Base-by-base conservation (phyloP, 1,140 invertebrate genomes). In the Brachionus manjavacas region DNA sequence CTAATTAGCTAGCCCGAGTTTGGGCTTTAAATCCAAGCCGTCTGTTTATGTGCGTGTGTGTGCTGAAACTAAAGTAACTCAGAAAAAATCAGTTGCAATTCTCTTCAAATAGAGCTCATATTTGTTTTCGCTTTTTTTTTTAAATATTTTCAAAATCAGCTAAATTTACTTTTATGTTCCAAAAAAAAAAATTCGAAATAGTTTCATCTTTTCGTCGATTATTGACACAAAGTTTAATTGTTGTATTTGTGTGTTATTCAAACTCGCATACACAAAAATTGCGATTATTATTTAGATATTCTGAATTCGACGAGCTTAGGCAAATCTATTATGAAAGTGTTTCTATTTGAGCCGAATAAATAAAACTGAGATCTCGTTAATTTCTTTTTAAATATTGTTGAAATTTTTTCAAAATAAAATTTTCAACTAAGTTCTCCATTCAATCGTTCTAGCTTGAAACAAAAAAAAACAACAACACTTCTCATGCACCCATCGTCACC, bases 61-160 rank as follows among this genome's bases (percentile, higher is more conserved):
- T 74, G 70, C 70, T 74, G 70, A 74, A 74, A 74, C 70, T 74
- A 74, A 74, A 74, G 70, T 74, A 20, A 20, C 41, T 74, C 25
- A 12, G 28, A 4, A 35, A 35, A 31, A 43, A 23, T 74, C 41
- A 43, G 39, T 74, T 74, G 39, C 28, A 43, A 20, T 74, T 74
- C 14, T 70, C n/a, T 31, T 31, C 66, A 70, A 70, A 70, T 70
- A 70, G 25, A 66, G 25, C 66, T 52, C 25, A 35, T 70, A 74
- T 74, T 70, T 74, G 23, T 43, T 74, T 74, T 74, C 41, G 16
- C 41, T 74, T 74, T 74, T 43, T 74, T 74, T 74, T 74, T 74
- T 46, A 74, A 74, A 74, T 74, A 74, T 74, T 70, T 70, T 74
- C 35, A 74, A 74, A 43, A 43, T 16, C n/a, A 43, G 20, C 20